Conservation (phyloP, 2,888 invertebrate species). For the Fabriciana adippe region DNA sequence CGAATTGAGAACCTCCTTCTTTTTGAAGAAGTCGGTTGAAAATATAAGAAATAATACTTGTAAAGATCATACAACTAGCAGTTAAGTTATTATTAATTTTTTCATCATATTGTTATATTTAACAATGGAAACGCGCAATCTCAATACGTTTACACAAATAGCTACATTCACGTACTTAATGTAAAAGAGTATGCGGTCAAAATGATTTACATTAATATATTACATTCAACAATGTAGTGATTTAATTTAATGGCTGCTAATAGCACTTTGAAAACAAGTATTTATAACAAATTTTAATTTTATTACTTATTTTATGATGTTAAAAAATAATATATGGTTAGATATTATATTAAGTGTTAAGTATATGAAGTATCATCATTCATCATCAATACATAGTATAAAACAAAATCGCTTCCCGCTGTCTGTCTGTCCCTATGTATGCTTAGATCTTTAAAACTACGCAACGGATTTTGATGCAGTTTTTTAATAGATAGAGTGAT, state of each 20-base stretch:
- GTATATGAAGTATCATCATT: too few species aligned
- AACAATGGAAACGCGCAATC: conserved; percentile 41
- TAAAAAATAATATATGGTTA: conserved; percentile 6
- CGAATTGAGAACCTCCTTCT: too few species aligned
- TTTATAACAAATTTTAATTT: conserved; percentile 32
- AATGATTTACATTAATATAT: conserved; percentile 50
- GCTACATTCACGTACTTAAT: conserved; percentile 42
- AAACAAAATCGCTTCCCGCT: too few species aligned
- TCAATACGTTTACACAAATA: conserved; percentile 43
- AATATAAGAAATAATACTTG: too few species aligned
- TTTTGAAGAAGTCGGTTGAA: too few species aligned
- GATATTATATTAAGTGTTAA: too few species aligned
- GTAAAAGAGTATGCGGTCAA: conserved; percentile 41
- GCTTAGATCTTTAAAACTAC: too few species aligned
- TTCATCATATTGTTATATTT: background rate
- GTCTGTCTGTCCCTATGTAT: too few species aligned
- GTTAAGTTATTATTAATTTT: background rate
- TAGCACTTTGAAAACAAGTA: conserved; percentile 44
- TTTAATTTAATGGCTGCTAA: conserved; percentile 49
- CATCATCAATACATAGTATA: too few species aligned
- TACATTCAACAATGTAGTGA: conserved; percentile 45
- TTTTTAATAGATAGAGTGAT: too few species aligned
- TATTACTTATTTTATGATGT: conserved; percentile 15
- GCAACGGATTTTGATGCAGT: too few species aligned
- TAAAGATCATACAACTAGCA: too few species aligned